Conservation (phyloP, 2,797 vertebrate genomes). For the Lacerta agilis region DNA sequence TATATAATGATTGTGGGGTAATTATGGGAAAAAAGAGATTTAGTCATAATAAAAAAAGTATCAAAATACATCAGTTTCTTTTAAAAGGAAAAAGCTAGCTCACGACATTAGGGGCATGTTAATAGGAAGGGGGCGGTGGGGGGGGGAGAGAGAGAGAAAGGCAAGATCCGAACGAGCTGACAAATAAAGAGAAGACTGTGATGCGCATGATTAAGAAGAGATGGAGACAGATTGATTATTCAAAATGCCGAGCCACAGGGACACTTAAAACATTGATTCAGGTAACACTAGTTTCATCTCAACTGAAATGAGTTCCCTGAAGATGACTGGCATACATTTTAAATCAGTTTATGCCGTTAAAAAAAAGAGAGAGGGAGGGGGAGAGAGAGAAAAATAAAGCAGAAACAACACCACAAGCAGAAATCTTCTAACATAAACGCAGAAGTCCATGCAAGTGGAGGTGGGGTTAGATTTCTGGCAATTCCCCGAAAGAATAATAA, state of each 20-base stretch:
- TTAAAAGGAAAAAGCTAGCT: conserved; percentile 84
- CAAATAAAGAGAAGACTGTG: conserved; percentile 82
- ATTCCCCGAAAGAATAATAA: conserved; percentile 58
- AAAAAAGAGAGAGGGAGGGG: background rate
- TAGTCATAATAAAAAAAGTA: conserved; percentile 92
- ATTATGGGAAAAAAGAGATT: conserved; percentile 94
- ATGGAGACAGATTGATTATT: conserved; percentile 91
- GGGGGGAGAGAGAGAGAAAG: conserved; percentile 67
- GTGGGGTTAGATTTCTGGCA: conserved; percentile 66
- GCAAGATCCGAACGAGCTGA: conserved; percentile 83
- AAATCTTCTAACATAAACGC: conserved; percentile 63
- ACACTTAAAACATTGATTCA: conserved; percentile 88
- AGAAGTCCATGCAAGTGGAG: conserved; percentile 29
- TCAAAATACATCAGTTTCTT: conserved; percentile 87
- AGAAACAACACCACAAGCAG: conserved; percentile 54
- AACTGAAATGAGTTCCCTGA: conserved; percentile 85
- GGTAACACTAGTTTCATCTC: conserved; percentile 87
- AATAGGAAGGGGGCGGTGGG: conserved; percentile 62
- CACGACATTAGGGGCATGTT: conserved; percentile 82
- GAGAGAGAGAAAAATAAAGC: no score
- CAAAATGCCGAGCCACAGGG: conserved; percentile 88
- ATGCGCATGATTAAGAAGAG: conserved; percentile 84
- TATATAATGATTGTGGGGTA: conserved; percentile 99
- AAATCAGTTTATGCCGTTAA: conserved; percentile 76
- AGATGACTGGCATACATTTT: conserved; percentile 77